Evolutionary conservation across 2,797 vertebrate species (phyloP), one percentile per base, ranked within the genome.

Genomic region (Cygnus olor): DNA sequence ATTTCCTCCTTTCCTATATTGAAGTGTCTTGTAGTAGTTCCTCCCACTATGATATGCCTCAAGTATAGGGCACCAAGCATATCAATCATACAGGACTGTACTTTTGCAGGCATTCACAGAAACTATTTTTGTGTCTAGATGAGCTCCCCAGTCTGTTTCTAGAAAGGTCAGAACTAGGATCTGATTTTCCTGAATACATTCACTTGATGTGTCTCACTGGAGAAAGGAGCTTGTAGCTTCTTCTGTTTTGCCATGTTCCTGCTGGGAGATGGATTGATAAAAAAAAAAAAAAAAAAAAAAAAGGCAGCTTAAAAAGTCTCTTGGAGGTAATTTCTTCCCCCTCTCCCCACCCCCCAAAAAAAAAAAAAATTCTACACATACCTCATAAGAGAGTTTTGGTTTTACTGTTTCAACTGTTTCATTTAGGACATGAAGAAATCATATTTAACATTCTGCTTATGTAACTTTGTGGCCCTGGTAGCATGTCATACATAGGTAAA

Each of bases 41-140:
- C 68, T 89, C 83, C 16, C 20, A 21, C 28, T 32, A 8, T 10
- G 10, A 27, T 0, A 0, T 58, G 20, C 34, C 36, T 42, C 22
- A 74, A 51, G 10, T 30, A 12, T 9, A 27, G 1, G 10, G 4
- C 0, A 0, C 65, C 42, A 70, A 32, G 53, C 14, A 8, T 20
- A 38, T 10, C 24, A 63, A 2, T 30, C 14, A 22, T 27, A 77
- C 30, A 61, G 51, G 51, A 8, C 40, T 49, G 14, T 44, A n/a
- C 12, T 79, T 79, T 44, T 79, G 58, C 86, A 93, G n/a, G 12
- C 11, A 56, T 68, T 64, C 63, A 79, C n/a, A 56, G 36, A 54
- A 76, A 71, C 12, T 9, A 72, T 14, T 14, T 42, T 6, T 3
- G 3, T 40, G 17, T 68, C 36, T 68, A 61, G 36, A 27, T 73